Percentiles rank a stretch among this genome's conserved stretches.
Evolutionary conservation across 2,888 invertebrate genomes (phyloP).

Genomic region (Tetragonisca angustula): DNA sequence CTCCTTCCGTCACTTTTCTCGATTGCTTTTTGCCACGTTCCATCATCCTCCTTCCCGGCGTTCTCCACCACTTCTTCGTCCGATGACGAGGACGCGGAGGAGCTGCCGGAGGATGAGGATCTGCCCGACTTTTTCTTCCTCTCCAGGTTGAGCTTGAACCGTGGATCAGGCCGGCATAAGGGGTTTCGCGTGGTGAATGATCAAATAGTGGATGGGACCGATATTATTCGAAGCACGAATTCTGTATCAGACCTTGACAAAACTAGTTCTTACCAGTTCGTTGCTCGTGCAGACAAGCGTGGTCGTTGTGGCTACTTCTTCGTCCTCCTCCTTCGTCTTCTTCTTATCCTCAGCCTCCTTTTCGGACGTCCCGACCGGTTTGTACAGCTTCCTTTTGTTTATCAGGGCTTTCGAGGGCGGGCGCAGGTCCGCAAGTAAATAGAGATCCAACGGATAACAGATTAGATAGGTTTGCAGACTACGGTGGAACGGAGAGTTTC

Average conservation of each 20-base stretch:
- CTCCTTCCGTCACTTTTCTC: conserved; percentile 71
- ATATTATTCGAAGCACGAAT: conserved; percentile 76
- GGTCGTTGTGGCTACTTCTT: conserved; percentile 62
- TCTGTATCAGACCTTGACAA: conserved; percentile 77
- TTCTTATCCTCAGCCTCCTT: conserved; percentile 69
- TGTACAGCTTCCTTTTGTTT: conserved; percentile 73
- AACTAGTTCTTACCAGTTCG: conserved; percentile 76
- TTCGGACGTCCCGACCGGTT: conserved; percentile 72
- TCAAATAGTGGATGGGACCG: conserved; percentile 69
- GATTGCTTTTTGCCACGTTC: conserved; percentile 63
- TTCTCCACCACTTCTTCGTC: conserved; percentile 63
- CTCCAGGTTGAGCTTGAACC: conserved; percentile 68
- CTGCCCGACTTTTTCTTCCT: conserved; percentile 64
- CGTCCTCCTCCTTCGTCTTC: conserved; percentile 61
- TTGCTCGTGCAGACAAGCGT: conserved; percentile 62
- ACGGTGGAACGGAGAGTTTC: not conserved
- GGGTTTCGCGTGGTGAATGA: conserved; percentile 66
- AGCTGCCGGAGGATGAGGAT: conserved; percentile 49
- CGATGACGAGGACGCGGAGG: conserved; percentile 57
- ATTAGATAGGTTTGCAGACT: conserved; percentile 21
- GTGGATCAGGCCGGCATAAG: conserved; percentile 45
- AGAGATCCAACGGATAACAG: conserved; percentile 59
- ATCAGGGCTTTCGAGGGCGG: conserved; percentile 73
- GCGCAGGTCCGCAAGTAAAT: conserved; percentile 59
- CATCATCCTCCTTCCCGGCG: conserved; percentile 40